These are phyloP conservation scores for Agriopis marginaria DNA, from an alignment of 2,888 invertebrate species.

Conservation along the genomic window DNA sequence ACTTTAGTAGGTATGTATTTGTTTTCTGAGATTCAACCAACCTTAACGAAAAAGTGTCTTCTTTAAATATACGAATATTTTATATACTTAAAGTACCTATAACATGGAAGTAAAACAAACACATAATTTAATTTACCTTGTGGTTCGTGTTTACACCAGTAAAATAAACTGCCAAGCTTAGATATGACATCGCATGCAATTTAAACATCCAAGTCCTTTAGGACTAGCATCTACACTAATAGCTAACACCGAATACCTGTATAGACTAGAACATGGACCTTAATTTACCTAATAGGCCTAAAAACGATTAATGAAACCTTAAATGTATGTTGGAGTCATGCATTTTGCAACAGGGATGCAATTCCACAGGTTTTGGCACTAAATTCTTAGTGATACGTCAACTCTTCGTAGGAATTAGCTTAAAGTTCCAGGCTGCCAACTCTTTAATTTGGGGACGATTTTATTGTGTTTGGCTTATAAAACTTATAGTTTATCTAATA, in stretches of 20 bases:
- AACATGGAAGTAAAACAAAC: slow-evolving; percentile 13
- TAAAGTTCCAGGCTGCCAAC: slow-evolving; percentile 17
- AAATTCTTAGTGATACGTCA: slow-evolving; percentile 26
- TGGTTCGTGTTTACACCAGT: slow-evolving; percentile 11
- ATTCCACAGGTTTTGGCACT: slow-evolving; percentile 36
- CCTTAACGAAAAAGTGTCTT: too few relatives aligned
- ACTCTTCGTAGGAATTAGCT: slow-evolving; percentile 13
- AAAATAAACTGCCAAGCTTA: slow-evolving; percentile 33
- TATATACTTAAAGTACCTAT: slow-evolving; percentile 1
- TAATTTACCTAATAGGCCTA: slow-evolving; percentile 73
- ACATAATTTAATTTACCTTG: slow-evolving; percentile 16
- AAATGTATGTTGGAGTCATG: slow-evolving; percentile 35
- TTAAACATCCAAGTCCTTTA: slow-evolving; percentile 56
- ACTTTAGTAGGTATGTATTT: too few relatives aligned
- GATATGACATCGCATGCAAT: slow-evolving; percentile 62
- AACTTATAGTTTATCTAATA: not conserved
- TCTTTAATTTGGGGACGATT: slow-evolving; percentile 5
- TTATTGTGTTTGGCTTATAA: not conserved
- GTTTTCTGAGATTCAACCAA: too few relatives aligned
- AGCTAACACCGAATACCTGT: slow-evolving; percentile 80
- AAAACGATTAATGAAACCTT: slow-evolving; percentile 48
- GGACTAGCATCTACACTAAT: slow-evolving; percentile 68
- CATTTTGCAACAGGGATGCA: slow-evolving; percentile 26
- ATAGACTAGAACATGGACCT: slow-evolving; percentile 69
- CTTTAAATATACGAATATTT: not conserved